These are phyloP conservation scores for Eutolmus rufibarbis DNA, from an alignment of 2,888 invertebrate genomes.

Conservation along the genomic window DNA sequence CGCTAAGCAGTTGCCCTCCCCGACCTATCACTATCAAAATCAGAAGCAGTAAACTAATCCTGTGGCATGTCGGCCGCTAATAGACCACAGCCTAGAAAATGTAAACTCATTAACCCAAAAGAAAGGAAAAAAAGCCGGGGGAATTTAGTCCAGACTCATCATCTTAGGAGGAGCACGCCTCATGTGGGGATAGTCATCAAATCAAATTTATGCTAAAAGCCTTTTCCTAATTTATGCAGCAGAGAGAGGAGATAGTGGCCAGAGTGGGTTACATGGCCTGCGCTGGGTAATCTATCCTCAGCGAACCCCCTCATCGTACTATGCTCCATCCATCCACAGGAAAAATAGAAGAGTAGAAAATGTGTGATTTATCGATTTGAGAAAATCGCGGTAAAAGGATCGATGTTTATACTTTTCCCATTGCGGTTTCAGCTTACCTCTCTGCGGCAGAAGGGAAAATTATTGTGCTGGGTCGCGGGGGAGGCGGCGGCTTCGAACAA, in stretches of 20 bases:
- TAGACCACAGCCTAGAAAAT: not conserved
- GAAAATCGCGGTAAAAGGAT: not conserved
- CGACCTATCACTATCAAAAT: not conserved
- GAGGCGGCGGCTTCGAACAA: not conserved
- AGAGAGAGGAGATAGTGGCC: not conserved
- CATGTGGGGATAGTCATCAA: not conserved
- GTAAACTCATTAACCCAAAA: constrained; percentile 8
- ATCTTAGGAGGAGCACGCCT: not conserved
- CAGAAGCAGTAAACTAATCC: not conserved
- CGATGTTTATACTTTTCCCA: not conserved
- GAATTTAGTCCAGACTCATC: not conserved
- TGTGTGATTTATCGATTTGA: constrained; percentile 1
- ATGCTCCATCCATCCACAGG: not conserved
- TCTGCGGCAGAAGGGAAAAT: not conserved
- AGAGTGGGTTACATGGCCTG: not conserved
- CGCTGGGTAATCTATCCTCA: not conserved
- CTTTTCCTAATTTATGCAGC: not conserved
- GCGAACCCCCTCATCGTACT: not conserved
- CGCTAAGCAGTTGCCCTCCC: not conserved
- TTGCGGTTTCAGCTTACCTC: not conserved
- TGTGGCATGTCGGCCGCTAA: not conserved
- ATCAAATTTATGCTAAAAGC: constrained; percentile 1
- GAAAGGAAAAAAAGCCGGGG: not conserved
- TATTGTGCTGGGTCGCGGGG: not conserved
- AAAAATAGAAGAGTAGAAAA: not conserved